Percentiles rank a stretch among this genome's conserved stretches.
Conservation (phyloP, 2,113 vertebrate species). For the Picathartes gymnocephalus region DNA sequence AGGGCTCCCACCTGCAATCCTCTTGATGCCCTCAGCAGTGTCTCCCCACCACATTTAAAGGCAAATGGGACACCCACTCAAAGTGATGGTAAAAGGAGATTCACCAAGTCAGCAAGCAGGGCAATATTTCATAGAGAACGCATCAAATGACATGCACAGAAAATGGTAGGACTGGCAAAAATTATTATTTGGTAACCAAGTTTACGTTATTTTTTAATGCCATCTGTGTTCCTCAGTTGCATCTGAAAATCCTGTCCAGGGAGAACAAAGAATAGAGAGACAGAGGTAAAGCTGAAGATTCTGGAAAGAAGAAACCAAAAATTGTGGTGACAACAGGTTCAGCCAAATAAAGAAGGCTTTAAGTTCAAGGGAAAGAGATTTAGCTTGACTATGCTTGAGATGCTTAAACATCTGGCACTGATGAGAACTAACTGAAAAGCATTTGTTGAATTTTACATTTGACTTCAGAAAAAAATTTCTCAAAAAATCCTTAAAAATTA, state of each 20-base stretch:
- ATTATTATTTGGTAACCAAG: neutral
- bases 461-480: neutral
- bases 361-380: neutral
- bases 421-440: neutral
- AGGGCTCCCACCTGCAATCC: neutral
- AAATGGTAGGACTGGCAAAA: neutral
- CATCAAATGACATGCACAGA: neutral
- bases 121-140: neutral
- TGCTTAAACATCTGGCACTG: neutral
- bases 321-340: neutral
- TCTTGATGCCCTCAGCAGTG: neutral
- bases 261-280: neutral
- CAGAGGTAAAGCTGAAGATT: neutral
- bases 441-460: neutral
- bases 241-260: neutral
- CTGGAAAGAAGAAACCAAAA: neutral
- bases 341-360: neutral
- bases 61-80: neutral
- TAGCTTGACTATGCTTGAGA: neutral
- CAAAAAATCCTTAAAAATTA: neutral
- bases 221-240: neutral
- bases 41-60: neutral
- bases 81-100: neutral
- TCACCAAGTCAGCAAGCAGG: neutral
- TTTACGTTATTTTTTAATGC: neutral